These are phyloP conservation scores for Acropternis orthonyx DNA, from an alignment of 2,797 vertebrate genomes.

Conservation along the genomic window DNA sequence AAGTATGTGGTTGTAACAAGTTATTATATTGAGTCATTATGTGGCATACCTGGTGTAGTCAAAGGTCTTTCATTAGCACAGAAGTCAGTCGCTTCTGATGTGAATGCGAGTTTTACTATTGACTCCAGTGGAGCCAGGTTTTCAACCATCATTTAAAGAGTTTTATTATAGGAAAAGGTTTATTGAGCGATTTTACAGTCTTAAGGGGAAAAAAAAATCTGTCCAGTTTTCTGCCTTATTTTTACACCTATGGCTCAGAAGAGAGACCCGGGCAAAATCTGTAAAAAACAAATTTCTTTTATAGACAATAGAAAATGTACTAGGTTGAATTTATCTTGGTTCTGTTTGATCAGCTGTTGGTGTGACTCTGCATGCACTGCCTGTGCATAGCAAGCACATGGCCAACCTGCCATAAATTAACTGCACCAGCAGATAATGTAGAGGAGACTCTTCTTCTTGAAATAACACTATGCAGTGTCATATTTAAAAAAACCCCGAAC, in stretches of 20 bases:
- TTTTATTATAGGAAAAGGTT: slow-evolving; percentile 39
- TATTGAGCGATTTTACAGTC: slow-evolving; percentile 9
- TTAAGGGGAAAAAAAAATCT: slow-evolving; percentile 9
- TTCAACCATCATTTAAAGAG: neutral
- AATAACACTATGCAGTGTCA: neutral
- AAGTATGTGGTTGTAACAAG: neutral
- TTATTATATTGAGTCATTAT: neutral
- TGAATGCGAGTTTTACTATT: neutral
- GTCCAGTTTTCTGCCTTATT: slow-evolving; percentile 9
- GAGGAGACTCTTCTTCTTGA: neutral
- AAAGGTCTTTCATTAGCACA: neutral
- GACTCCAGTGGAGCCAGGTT: neutral
- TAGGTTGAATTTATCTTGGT: neutral
- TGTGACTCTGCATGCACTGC: neutral
- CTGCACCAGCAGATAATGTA: neutral
- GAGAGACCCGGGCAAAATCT: neutral
- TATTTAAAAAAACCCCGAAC: neutral
- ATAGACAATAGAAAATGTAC: neutral
- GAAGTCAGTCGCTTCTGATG: neutral
- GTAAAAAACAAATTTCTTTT: slow-evolving; percentile 20
- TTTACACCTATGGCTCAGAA: neutral
- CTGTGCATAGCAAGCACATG: neutral
- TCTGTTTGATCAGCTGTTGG: slow-evolving; percentile 6
- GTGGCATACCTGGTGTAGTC: neutral
- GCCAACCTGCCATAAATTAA: neutral